These are phyloP conservation scores for Eidolon dupreanum DNA, from an alignment of 2,797 vertebrate species.

Conservation along the genomic window DNA sequence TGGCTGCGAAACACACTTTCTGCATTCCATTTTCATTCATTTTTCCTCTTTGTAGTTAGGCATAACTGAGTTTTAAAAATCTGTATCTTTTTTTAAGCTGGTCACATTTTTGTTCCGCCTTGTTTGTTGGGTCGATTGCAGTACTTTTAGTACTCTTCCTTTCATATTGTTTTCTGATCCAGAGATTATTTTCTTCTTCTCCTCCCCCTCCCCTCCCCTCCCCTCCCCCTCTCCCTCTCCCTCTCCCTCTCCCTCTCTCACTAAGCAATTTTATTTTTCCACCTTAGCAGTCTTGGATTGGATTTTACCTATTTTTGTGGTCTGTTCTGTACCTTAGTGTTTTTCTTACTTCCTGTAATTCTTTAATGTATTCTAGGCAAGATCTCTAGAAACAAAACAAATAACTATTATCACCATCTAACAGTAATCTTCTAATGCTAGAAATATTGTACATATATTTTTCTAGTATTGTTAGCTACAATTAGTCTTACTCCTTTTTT, in stretches of 20 bases:
- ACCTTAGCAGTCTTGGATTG: neutral
- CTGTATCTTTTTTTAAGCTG: neutral
- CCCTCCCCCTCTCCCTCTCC: too few species aligned
- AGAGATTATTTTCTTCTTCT: neutral
- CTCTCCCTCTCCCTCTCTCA: fast-evolving
- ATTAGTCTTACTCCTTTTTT: neutral
- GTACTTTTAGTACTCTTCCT: neutral
- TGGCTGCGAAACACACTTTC: neutral
- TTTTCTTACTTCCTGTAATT: neutral
- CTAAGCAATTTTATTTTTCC: neutral
- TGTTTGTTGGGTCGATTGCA: neutral
- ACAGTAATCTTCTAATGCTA: neutral
- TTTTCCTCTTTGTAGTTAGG: neutral
- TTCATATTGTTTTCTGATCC: neutral
- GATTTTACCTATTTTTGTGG: neutral
- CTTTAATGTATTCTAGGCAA: neutral
- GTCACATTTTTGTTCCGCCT: neutral
- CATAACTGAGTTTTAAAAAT: neutral
- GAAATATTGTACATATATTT: neutral
- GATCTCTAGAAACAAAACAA: neutral
- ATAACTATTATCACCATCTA: neutral
- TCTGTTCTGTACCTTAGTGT: neutral
- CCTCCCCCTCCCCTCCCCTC: fast-evolving
- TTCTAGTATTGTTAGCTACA: neutral
- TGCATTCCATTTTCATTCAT: neutral